Evolutionary conservation across 1,140 invertebrate genomes (phyloP), one percentile per base, ranked within the genome.

Genomic region (Drosophila cardini): DNA sequence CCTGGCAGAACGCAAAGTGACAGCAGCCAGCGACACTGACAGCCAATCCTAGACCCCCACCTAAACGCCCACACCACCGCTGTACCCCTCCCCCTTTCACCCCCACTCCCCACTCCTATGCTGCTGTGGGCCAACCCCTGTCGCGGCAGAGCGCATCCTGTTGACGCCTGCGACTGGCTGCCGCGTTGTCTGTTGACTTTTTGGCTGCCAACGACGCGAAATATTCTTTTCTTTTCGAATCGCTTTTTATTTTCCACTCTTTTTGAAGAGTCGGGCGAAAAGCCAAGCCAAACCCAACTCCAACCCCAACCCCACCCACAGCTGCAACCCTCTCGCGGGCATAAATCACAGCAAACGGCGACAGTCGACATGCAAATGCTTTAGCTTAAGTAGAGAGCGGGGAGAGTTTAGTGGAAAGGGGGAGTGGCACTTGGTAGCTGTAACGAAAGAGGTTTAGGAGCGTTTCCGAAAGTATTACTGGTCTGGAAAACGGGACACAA

Each of bases 131-230:
- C 34, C 50, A 69, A 64, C 53, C 64, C 53, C 63, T 61, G 69
- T 57, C 34, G 34, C 8, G 40, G 30, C 57, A 34, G 52, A 26
- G 55, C 74, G 76, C 83, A 80, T 87, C 83, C 83, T 83, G 83
- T 83, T 86, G 83, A 86, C 83, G 83, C 83, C 83, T 89, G 83
- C 84, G 42, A 79, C 70, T 77, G 81, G 64, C 82, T 77, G 74
- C 45, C 40, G 42, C 46, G 42, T 32, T 74, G 53, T 48, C 55
- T 57, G 53, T 58, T 82, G 71, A 50, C 80, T 80, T 85, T 84
- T 86, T 84, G 75, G 55, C 82, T 78, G 82, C 76, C 79, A 72
- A n/a, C 64, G 61, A 63, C 58, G 45, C 46, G 58, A 9, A 36
- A 30, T 36, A 32, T 77, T 77, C 73, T 40, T 63, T 65, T 57